Conservation (phyloP, 1,140 invertebrate genomes). For the Rhopalosiphum maidis region DNA sequence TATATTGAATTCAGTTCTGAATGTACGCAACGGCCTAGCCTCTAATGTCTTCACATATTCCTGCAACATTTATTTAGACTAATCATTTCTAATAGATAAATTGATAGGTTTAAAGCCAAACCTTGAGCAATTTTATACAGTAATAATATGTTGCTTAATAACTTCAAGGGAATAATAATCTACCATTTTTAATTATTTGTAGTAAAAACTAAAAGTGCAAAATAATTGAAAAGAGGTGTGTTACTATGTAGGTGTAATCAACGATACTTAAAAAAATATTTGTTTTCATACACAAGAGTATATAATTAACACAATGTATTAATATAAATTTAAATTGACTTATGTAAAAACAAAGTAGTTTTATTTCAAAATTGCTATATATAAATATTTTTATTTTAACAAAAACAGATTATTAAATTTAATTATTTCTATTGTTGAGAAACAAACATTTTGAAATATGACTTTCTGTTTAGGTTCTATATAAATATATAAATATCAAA, state of each 20-base stretch:
- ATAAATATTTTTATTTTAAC: not conserved
- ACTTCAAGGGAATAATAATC: conserved; percentile 47
- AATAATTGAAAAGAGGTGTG: conserved; percentile 32
- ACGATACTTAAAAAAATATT: not conserved
- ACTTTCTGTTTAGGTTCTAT: too few relatives aligned
- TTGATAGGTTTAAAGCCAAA: conserved; percentile 13
- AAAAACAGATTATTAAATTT: too few relatives aligned
- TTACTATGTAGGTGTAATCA: not conserved
- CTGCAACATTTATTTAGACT: conserved; percentile 62
- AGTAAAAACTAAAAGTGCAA: not conserved
- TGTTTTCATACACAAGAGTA: conserved; percentile 14
- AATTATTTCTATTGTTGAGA: too few relatives aligned
- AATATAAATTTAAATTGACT: not conserved
- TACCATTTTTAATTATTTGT: conserved; percentile 11
- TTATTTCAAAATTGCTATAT: not conserved
- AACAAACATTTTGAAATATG: too few relatives aligned
- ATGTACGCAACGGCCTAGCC: conserved; percentile 75
- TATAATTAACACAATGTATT: not conserved
- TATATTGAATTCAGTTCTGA: conserved; percentile 80
- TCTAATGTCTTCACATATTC: conserved; percentile 73
- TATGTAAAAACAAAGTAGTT: not conserved
- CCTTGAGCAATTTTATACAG: not conserved
- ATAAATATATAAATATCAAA: too few relatives aligned
- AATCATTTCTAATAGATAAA: conserved; percentile 50
- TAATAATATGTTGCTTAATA: conserved; percentile 38